These are phyloP conservation scores for Erpobdella octoculata DNA, from an alignment of 2,888 invertebrate genomes.

Conservation along the genomic window DNA sequence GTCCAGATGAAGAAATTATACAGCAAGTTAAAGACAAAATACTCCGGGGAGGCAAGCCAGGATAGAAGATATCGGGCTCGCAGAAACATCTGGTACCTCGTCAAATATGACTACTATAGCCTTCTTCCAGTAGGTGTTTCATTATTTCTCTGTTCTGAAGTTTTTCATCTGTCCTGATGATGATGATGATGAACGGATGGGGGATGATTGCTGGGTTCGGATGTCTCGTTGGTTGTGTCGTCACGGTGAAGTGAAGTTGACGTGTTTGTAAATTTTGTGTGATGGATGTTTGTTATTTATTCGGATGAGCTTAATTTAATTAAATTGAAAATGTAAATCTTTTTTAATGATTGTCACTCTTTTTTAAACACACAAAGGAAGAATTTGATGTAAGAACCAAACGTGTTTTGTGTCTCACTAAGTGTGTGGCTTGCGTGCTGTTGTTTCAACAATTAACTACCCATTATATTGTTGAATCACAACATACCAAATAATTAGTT, in stretches of 20 bases:
- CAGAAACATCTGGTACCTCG: neutral
- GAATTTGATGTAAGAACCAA: neutral
- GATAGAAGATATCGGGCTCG: neutral
- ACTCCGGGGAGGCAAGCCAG: neutral
- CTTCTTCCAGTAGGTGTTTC: neutral
- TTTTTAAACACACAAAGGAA: neutral
- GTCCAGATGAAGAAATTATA: neutral
- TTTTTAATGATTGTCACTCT: too few species aligned
- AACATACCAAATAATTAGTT: neutral
- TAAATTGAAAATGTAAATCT: too few species aligned
- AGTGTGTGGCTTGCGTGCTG: neutral
- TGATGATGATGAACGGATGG: too few species aligned
- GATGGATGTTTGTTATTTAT: neutral
- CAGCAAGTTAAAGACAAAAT: neutral
- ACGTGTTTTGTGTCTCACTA: neutral
- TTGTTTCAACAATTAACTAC: neutral
- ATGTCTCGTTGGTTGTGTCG: too few species aligned
- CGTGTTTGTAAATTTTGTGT: neutral
- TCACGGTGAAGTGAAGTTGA: too few species aligned
- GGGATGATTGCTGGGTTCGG: too few species aligned
- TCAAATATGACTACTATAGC: neutral
- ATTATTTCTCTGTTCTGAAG: too few species aligned
- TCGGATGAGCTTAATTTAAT: too few species aligned
- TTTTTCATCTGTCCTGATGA: too few species aligned
- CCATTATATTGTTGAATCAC: too few species aligned